Percentiles rank a stretch among this genome's conserved stretches.
Evolutionary conservation across 2,797 vertebrate species (phyloP).

Genomic region (Cyclopterus lumpus): DNA sequence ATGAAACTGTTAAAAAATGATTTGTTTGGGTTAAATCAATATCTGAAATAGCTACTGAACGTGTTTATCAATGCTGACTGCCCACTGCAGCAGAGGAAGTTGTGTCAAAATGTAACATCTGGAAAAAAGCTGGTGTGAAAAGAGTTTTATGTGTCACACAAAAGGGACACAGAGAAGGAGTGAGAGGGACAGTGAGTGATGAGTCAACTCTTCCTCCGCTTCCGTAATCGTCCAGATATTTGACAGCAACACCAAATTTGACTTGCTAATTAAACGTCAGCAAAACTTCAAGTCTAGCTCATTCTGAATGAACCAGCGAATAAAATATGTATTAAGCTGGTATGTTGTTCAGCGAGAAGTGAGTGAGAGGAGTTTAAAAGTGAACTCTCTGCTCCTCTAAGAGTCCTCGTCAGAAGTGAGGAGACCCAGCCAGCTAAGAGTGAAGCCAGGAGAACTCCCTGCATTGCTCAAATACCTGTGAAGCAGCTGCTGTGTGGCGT

Average conservation of each 20-base stretch:
- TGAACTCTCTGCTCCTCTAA: background rate
- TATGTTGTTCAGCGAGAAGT: background rate
- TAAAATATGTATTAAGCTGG: background rate
- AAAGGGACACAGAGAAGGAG: background rate
- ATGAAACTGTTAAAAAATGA: background rate
- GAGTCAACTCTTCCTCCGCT: background rate
- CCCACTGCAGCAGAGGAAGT: background rate
- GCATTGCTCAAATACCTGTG: background rate
- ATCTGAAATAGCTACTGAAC: background rate
- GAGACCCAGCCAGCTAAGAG: background rate
- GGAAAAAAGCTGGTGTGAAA: background rate
- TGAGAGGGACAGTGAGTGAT: background rate
- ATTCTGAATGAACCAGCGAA: background rate
- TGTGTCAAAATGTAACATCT: background rate
- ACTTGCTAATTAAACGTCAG: conserved; percentile 1
- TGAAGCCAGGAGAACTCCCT: background rate
- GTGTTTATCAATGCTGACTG: background rate
- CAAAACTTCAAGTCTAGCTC: background rate
- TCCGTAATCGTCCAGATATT: conserved; percentile 2
- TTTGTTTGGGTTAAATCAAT: background rate
- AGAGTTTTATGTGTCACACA: background rate
- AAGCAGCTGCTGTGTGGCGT: background rate
- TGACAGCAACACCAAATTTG: background rate
- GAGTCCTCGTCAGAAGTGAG: background rate
- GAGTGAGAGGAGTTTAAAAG: background rate